Percentiles rank a stretch among this genome's conserved stretches.
phyloP scores from a whole-genome alignment of 2,888 invertebrate genomes.

The Xylocampa areola region DNA sequence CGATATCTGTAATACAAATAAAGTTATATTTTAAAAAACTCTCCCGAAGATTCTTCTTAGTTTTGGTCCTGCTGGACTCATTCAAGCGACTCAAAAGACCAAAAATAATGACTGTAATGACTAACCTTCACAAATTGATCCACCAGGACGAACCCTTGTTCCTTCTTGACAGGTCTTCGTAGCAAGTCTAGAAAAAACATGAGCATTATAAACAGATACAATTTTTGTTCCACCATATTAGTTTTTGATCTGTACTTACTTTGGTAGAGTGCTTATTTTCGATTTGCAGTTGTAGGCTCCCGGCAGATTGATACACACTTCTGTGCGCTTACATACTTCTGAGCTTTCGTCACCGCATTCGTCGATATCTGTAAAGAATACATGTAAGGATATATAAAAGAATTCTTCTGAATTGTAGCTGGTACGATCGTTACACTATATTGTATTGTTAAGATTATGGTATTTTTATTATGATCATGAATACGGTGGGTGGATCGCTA shows the following conservation, averaged over 20 bases:
- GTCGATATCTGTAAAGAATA: slow-evolving; percentile 92
- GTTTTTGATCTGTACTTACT: slow-evolving; percentile 65
- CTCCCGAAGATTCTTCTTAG: too few species aligned
- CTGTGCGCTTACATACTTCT: slow-evolving; percentile 93
- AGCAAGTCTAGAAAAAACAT: slow-evolving; percentile 60
- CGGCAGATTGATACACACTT: slow-evolving; percentile 95
- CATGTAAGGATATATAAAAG: too few species aligned
- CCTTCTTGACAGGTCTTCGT: slow-evolving; percentile 91
- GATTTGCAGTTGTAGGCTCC: slow-evolving; percentile 95
- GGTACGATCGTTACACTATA: too few species aligned
- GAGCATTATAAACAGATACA: neutral
- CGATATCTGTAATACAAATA: slow-evolving; percentile 91
- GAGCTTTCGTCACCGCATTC: slow-evolving; percentile 94
- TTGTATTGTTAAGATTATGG: too few species aligned
- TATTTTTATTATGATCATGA: too few species aligned
- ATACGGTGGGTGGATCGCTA: too few species aligned
- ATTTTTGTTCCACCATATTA: too few species aligned
- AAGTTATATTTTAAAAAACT: too few species aligned
- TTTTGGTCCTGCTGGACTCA: neutral
- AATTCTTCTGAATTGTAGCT: neutral
- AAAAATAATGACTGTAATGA: neutral
- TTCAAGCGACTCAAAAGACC: neutral
- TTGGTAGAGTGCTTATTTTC: slow-evolving; percentile 84
- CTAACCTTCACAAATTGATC: slow-evolving; percentile 91
- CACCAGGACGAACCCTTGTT: slow-evolving; percentile 81